Percentiles rank a stretch among this genome's conserved stretches.
Evolutionary conservation across 2,113 vertebrate genomes (phyloP).

Genomic region (Pholis gunnellus): DNA sequence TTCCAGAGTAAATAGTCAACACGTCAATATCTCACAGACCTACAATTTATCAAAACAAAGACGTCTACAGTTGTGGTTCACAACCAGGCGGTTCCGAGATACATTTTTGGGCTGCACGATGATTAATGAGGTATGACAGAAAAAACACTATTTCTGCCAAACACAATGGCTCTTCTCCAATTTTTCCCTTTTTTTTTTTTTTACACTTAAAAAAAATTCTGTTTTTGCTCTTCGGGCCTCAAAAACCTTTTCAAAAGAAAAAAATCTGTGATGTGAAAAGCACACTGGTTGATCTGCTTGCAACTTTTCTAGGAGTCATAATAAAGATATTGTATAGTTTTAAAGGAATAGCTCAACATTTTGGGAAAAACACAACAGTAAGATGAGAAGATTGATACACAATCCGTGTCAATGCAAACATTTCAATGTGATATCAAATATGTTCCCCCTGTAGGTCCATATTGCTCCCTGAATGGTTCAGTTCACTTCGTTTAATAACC

Average conservation of each 20-base stretch:
- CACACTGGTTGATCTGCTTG: not conserved
- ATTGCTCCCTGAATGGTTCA: not conserved
- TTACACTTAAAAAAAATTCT: not conserved
- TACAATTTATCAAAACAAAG: too few relatives aligned
- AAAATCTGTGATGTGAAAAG: not conserved
- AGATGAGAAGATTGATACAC: not conserved
- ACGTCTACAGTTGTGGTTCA: not conserved
- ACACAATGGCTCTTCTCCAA: not conserved
- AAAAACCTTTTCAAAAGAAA: not conserved
- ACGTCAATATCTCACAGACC: too few relatives aligned
- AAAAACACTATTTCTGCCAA: not conserved
- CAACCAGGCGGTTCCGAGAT: not conserved
- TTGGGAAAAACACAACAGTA: not conserved
- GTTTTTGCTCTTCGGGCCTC: not conserved
- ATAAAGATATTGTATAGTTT: not conserved
- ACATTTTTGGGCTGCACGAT: not conserved
- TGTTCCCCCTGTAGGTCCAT: not conserved
- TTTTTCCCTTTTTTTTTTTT: not conserved
- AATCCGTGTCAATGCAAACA: not conserved
- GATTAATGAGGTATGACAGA: not conserved
- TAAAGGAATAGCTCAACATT: not conserved
- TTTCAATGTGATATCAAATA: not conserved
- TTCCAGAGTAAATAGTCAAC: not conserved
- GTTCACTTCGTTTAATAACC: slow-evolving; percentile 36
- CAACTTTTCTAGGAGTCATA: not conserved